phyloP scores from a whole-genome alignment of 92 coral and sea anemone genomes.

The Pocillopora meandrina region DNA sequence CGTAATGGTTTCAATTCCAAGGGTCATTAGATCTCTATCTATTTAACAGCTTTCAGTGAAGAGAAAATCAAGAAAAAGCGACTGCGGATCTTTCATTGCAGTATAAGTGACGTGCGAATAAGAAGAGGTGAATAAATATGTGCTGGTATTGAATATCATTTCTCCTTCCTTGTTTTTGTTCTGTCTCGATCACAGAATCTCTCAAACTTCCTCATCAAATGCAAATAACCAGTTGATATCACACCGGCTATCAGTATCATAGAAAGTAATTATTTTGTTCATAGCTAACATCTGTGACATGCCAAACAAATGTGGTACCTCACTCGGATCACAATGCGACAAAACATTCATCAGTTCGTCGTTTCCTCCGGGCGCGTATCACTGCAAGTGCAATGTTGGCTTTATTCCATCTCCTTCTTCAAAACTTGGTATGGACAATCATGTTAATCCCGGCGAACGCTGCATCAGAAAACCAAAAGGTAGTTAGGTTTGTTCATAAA shows the following conservation, averaged over 20 bases:
- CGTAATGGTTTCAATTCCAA: too few species aligned
- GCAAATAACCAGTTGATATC: background rate
- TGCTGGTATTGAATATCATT: background rate
- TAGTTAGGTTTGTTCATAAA: background rate
- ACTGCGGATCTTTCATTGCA: background rate
- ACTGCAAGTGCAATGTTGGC: constrained; percentile 10
- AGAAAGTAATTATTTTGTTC: background rate
- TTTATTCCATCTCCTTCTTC: background rate
- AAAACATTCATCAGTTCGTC: background rate
- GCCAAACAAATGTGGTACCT: background rate
- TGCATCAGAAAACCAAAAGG: background rate
- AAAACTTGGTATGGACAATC: background rate
- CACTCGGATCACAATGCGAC: background rate
- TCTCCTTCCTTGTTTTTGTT: background rate
- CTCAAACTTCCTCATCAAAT: too few species aligned
- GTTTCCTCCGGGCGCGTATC: constrained; percentile 13
- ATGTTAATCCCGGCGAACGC: background rate
- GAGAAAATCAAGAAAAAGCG: background rate
- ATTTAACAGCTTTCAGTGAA: too few species aligned
- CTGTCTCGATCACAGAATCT: too few species aligned
- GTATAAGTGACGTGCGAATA: background rate
- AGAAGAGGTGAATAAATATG: background rate
- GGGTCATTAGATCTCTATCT: too few species aligned
- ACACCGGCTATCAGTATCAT: background rate
- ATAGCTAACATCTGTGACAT: background rate